Evolutionary conservation across 1,140 invertebrate species (phyloP).

Genomic region (Drosophila busckii): DNA sequence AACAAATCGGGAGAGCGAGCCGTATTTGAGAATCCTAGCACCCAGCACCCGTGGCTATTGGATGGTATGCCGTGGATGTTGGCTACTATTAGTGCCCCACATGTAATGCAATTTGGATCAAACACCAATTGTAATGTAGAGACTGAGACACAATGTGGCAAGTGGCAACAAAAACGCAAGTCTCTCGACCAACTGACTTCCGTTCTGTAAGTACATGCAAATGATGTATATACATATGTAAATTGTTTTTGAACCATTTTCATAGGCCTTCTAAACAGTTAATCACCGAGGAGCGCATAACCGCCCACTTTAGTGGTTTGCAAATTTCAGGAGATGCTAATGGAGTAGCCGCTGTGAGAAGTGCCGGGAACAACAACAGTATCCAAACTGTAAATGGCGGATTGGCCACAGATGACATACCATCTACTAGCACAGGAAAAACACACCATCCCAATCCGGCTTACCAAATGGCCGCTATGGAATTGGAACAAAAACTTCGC

Average conservation of each 20-base stretch:
- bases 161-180: slow-evolving; percentile 63
- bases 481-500: slow-evolving; percentile 80
- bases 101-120: slow-evolving; percentile 66
- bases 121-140: slow-evolving; percentile 29
- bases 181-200: slow-evolving; percentile 42
- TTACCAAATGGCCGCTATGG: slow-evolving; percentile 71
- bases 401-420: slow-evolving; percentile 59
- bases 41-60: slow-evolving; percentile 47
- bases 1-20: slow-evolving; percentile 30
- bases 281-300: slow-evolving; percentile 90
- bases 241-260: background rate
- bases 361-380: slow-evolving; percentile 54
- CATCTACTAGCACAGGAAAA: slow-evolving; percentile 60
- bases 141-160: slow-evolving; percentile 30
- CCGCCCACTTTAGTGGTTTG: slow-evolving; percentile 85
- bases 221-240: background rate
- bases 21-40: slow-evolving; percentile 29
- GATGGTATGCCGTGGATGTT: slow-evolving; percentile 60
- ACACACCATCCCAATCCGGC: slow-evolving; percentile 64
- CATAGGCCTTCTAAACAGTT: slow-evolving; percentile 84
- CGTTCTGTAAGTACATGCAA: slow-evolving; percentile 37
- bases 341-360: slow-evolving; percentile 31
- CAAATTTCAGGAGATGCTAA: slow-evolving; percentile 83
- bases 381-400: slow-evolving; percentile 49
- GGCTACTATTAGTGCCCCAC: slow-evolving; percentile 45